These are phyloP conservation scores for Habrosyne pyritoides DNA, from an alignment of 2,888 invertebrate genomes.

Conservation along the genomic window DNA sequence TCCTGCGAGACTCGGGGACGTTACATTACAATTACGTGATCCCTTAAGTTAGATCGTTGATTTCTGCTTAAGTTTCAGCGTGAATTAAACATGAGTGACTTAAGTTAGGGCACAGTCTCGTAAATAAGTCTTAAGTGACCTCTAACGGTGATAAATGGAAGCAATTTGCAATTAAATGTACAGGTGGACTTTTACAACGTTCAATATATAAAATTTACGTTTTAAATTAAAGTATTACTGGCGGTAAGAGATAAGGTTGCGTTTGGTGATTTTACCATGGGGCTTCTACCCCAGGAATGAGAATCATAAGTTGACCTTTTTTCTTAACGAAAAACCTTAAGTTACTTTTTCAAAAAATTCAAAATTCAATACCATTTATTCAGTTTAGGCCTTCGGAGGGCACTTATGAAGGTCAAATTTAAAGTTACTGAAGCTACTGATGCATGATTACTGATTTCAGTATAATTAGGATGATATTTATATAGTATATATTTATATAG, in stretches of 20 bases:
- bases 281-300: too few species aligned
- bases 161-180: slow-evolving; percentile 3
- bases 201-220: background rate
- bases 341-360: too few species aligned
- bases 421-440: too few species aligned
- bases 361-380: too few species aligned
- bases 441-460: too few species aligned
- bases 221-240: background rate
- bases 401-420: too few species aligned
- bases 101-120: background rate
- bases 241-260: background rate
- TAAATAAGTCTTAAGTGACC: slow-evolving; percentile 6
- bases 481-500: too few species aligned
- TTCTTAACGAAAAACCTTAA: too few species aligned
- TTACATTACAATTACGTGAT: slow-evolving; percentile 44
- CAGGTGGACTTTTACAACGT: background rate
- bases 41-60: slow-evolving; percentile 27
- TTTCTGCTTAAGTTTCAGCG: slow-evolving; percentile 26
- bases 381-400: too few species aligned
- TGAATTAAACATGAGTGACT: slow-evolving; percentile 10
- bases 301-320: too few species aligned
- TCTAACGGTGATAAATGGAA: background rate
- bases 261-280: too few species aligned
- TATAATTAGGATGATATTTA: too few species aligned
- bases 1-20: slow-evolving; percentile 34